Evolutionary conservation across 2,888 invertebrate genomes (phyloP).

Genomic region (Cephus sareptanus): DNA sequence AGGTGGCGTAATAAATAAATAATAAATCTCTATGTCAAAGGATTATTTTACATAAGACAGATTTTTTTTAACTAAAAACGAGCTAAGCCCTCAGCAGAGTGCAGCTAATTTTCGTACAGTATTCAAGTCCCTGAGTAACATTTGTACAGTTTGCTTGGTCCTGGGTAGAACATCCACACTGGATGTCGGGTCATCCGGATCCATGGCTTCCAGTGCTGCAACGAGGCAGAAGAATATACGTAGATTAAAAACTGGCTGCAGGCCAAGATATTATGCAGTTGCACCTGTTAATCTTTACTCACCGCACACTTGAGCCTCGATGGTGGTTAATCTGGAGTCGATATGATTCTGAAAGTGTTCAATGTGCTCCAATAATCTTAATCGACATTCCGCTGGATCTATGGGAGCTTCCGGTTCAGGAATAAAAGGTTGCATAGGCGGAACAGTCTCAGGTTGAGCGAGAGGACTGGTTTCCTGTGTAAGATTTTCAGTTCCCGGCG

Average conservation of each 20-base stretch:
- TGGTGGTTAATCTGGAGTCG: constrained; percentile 77
- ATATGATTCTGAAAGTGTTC: constrained; percentile 79
- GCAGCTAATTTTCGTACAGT: constrained; percentile 76
- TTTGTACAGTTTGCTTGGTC: constrained; percentile 79
- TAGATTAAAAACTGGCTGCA: not conserved
- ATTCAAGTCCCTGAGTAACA: constrained; percentile 79
- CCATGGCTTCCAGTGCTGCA: constrained; percentile 73
- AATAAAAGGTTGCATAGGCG: constrained; percentile 62
- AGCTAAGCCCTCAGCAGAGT: constrained; percentile 56
- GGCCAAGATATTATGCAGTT: too few species aligned
- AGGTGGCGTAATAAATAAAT: too few species aligned
- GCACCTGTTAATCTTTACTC: constrained; percentile 39
- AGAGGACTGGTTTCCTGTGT: constrained; percentile 1
- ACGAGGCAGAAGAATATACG: constrained; percentile 24
- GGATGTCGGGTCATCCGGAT: constrained; percentile 72
- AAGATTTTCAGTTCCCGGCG: constrained; percentile 1
- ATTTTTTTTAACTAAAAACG: too few species aligned
- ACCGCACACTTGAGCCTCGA: constrained; percentile 82
- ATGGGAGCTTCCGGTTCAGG: constrained; percentile 88
- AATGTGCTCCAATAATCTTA: constrained; percentile 81
- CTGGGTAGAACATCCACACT: constrained; percentile 72
- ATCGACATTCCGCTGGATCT: constrained; percentile 81
- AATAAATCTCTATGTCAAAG: too few species aligned
- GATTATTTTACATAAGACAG: too few species aligned
- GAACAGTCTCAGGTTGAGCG: not conserved